Evolutionary conservation across 2,113 vertebrate species (phyloP).

Genomic region (Silurus glanis): DNA sequence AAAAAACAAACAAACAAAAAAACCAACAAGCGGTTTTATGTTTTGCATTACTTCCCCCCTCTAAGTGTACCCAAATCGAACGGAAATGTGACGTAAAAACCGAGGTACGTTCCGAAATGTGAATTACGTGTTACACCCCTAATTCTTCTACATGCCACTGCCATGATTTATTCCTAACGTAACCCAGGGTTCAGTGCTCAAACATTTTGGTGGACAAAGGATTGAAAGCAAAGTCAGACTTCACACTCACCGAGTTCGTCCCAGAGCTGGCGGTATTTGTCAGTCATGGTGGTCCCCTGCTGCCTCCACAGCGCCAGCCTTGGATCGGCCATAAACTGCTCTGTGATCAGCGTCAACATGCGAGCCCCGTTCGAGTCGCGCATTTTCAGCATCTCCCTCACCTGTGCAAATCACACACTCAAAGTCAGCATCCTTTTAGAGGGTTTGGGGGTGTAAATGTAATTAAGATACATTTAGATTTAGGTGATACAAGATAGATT

Average conservation of each 20-base stretch:
- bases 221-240: not conserved
- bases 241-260: constrained; percentile 76
- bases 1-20: too few relatives aligned
- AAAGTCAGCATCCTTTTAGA: not conserved
- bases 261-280: constrained; percentile 97
- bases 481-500: too few relatives aligned
- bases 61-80: too few relatives aligned
- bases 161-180: too few relatives aligned
- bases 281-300: constrained; percentile 94
- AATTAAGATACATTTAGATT: too few relatives aligned
- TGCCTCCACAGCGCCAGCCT: constrained; percentile 89
- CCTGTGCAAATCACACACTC: constrained; percentile 67
- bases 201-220: not conserved
- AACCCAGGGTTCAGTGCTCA: not conserved
- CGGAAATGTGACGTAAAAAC: too few relatives aligned
- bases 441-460: not conserved
- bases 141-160: too few relatives aligned
- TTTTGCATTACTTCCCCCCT: too few relatives aligned
- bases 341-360: constrained; percentile 94
- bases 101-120: too few relatives aligned
- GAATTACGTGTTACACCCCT: not conserved
- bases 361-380: constrained; percentile 94
- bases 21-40: too few relatives aligned
- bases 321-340: constrained; percentile 96
- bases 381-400: constrained; percentile 98